These are phyloP conservation scores for Tinea trinotella DNA, from an alignment of 2,888 invertebrate species.

Conservation along the genomic window DNA sequence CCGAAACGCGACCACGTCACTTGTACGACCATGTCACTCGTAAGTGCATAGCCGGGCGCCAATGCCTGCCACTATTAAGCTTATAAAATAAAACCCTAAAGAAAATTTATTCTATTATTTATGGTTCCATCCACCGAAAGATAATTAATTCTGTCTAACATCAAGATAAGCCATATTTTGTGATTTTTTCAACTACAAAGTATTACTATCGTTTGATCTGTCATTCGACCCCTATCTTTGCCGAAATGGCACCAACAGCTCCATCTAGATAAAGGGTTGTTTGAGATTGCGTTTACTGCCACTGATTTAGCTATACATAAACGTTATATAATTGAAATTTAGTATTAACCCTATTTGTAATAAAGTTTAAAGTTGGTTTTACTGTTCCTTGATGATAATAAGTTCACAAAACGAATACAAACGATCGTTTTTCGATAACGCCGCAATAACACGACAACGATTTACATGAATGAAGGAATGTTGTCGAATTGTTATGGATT, in stretches of 20 bases:
- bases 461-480: conserved; percentile 11
- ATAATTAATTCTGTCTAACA: background rate
- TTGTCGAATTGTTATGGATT: background rate
- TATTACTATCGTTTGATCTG: background rate
- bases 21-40: no score
- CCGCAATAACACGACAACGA: conserved; percentile 13
- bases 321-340: background rate
- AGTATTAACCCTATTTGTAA: background rate
- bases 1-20: no score
- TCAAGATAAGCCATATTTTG: background rate
- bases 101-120: no score
- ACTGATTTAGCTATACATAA: background rate
- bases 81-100: no score
- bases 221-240: background rate
- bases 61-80: no score
- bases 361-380: background rate
- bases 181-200: background rate
- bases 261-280: conserved; percentile 68
- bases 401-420: background rate
- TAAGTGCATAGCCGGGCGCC: no score
- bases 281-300: background rate
- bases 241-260: conserved; percentile 36
- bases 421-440: conserved; percentile 58
- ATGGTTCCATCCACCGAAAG: no score
- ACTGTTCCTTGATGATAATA: background rate